Evolutionary conservation across 2,888 invertebrate species (phyloP), one percentile per base, ranked within the genome.

Genomic region (Aelia acuminata): DNA sequence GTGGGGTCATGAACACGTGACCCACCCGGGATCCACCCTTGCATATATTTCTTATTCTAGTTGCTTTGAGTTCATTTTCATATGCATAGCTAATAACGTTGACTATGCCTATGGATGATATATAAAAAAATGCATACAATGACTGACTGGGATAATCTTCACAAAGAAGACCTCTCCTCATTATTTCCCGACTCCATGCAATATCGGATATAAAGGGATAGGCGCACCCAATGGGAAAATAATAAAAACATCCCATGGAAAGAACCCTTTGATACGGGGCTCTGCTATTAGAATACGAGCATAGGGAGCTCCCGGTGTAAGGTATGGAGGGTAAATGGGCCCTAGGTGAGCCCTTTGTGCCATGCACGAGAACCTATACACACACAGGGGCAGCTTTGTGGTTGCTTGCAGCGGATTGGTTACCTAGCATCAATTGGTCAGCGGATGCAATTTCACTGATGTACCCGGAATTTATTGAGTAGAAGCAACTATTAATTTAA

Each of bases 161-260:
- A 70, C 63, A 70, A 35, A 70, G 35, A 26, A 43, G 5, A 0
- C 15, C 1, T 20, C 20, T 8, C 35, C 57, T 57, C 63, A 70
- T 70, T 35, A 70, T 35, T 57, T 70, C 31, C 8, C 63, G 18
- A 35, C 63, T 20, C 18, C 63, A 35, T 35, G 63, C 63, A 35
- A 70, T 70, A 70, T 70, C 35, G 31, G 31, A 35, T 70, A 70
- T 35, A 70, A 70, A 70, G 31, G 63, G 63, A 70, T 35, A 70
- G 35, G 35, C 4, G 8, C 11, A 26, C 26, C 26, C 0, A 26
- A 57, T 35, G 35, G 5, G 35, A 57, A 57, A 26, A 70, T 70
- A 70, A 70, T 70, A 70, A 70, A 70, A 70, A 70, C 63, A 70
- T 70, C 31, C 63, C 20, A 3, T n/a, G 18, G 26, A 70, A 70